Evolutionary conservation across 2,888 invertebrate genomes (phyloP), one percentile per base, ranked within the genome.

Genomic region (Galeopsomyia nigrocyanea): DNA sequence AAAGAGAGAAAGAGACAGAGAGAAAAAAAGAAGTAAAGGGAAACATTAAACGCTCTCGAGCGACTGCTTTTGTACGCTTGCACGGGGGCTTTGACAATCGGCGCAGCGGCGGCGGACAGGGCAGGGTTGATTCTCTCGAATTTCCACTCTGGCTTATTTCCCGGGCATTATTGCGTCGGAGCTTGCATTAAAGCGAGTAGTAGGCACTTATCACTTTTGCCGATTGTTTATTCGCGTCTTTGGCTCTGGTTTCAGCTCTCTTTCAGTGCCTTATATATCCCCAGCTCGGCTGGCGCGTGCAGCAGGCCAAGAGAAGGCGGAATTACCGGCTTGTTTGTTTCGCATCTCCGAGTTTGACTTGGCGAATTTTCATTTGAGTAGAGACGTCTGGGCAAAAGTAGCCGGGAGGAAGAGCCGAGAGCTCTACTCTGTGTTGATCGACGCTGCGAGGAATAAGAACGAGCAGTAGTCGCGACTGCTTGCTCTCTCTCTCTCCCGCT

Each of bases 391-490:
- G 62, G 71, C 68, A 77, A 76, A 75, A 71, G 71, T 66, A 26
- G n/a, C 31, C 31, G 3, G 3, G 31, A 31, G 31, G 7, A 31
- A 51, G 57, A n/a, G 73, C 68, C 68, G 75, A 67, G 74, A 73
- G 76, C 76, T 78, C n/a, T n/a, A n/a, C n/a, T n/a, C n/a, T n/a
- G 80, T 82, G 83, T 82, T 82, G 80, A 81, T 81, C 81, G 82
- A 81, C 79, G 78, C 80, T 78, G 80, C 75, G 77, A 79, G 78
- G 82, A 82, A 82, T 82, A 80, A 79, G 79, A 82, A 82, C 80
- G 79, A 81, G 71, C 65, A 31, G 14, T 22, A 14, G 19, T 49
- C 47, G 22, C 7, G 10, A 14, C 61, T 51, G 49, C 46, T 39
- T 0, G n/a, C 26, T 53, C 39, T 19, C 26, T 46, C 56, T 49